phyloP scores from a whole-genome alignment of 2,113 vertebrate species.

The Halichoerus grypus region DNA sequence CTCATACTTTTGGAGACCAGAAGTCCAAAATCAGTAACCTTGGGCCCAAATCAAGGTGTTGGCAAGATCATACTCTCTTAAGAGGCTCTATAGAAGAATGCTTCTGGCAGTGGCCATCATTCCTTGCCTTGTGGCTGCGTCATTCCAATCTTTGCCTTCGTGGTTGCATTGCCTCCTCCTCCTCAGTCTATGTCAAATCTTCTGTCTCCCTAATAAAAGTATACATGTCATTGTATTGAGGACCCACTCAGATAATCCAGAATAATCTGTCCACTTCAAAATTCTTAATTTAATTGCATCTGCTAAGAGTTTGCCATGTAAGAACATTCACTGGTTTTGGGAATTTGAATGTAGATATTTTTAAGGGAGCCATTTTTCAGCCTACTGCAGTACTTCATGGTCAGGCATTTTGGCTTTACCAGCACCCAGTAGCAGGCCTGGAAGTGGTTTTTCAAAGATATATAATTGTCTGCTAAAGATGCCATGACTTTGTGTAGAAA shows the following conservation, averaged over 20 bases:
- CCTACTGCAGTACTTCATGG: background rate
- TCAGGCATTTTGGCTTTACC: too few relatives aligned
- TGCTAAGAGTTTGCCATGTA: background rate
- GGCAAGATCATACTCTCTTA: background rate
- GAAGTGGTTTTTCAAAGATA: background rate
- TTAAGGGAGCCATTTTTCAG: background rate
- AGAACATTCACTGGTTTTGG: background rate
- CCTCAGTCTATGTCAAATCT: background rate
- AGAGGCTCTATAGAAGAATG: background rate
- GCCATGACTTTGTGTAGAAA: background rate
- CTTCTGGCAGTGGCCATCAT: background rate
- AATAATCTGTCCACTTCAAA: background rate
- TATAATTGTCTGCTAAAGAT: background rate
- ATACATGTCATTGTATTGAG: background rate
- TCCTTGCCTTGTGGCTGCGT: background rate
- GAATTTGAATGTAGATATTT: background rate
- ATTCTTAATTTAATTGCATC: background rate
- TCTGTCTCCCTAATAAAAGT: background rate
- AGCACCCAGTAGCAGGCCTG: background rate
- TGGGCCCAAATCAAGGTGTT: background rate
- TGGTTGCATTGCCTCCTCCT: background rate
- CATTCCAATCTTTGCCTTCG: background rate
- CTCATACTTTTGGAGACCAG: background rate
- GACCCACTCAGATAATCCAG: background rate
- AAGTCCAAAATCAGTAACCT: background rate